Evolutionary conservation across 2,888 invertebrate genomes (phyloP), one percentile per base, ranked within the genome.

Genomic region (Eupithecia pulchellata): DNA sequence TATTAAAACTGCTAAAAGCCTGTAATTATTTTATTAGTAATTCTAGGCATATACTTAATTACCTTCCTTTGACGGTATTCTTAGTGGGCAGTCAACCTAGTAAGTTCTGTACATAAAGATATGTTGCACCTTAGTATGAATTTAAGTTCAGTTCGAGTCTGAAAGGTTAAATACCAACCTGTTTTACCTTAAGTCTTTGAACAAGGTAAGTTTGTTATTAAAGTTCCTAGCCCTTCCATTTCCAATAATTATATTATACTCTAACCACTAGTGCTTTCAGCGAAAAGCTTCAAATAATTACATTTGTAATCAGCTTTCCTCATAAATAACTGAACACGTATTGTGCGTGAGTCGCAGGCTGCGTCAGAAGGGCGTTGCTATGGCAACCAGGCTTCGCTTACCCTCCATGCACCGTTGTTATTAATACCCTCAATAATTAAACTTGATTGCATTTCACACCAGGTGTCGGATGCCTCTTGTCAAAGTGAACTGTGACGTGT

Each of bases 381-480:
- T 93, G 86, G 84, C 84, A 86, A 93, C 92, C 67, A 82, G 84
- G 87, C 82, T 83, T 84, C 86, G 82, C 86, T 85, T 83, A 84
- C 89, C 91, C 92, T 84, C 83, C 86, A 30, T 91, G 91, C 92
- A 92, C 94, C 94, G 93, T 93, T 91, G 93, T 93, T 93, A 94
- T 93, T 93, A 94, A 94, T 94, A 93, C 93, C 90, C 87, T 89
- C 89, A 93, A 93, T 94, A 93, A 94, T 93, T 93, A 93, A 93
- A 92, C 92, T 91, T 93, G 93, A 94, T 94, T 94, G 93, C 92
- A 91, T 92, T 93, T 92, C 93, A 89, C 93, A 89, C 93, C 93
- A 94, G 93, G 93, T 94, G 93, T 88, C 90, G 82, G 92, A 90
- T 92, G 91, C 85, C 90, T 89, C 86, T 90, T 88, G 90, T 89